These are phyloP conservation scores for Panthera uncia DNA, from an alignment of 2,113 vertebrate species.

Conservation along the genomic window DNA sequence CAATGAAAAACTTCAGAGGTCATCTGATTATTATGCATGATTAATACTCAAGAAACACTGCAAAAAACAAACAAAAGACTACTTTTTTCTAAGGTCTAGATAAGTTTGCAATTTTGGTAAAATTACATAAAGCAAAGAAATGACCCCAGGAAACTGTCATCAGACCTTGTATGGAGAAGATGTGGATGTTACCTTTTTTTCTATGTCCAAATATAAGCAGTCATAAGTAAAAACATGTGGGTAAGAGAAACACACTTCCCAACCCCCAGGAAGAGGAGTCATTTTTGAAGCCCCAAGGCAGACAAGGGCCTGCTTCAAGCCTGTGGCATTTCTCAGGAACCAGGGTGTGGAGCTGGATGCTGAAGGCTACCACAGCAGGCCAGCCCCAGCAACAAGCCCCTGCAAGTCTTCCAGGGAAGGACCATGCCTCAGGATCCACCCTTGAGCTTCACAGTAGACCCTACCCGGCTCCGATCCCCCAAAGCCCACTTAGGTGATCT, in stretches of 20 bases:
- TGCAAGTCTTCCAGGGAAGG: not conserved
- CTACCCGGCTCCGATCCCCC: not conserved
- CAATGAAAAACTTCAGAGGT: not conserved
- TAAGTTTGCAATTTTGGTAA: not conserved
- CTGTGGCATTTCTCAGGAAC: not conserved
- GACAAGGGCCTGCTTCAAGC: not conserved
- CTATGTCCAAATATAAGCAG: not conserved
- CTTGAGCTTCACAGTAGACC: not conserved
- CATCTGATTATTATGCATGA: not conserved
- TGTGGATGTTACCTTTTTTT: not conserved
- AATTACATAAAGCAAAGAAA: not conserved
- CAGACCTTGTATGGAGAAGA: not conserved
- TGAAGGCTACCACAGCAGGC: not conserved
- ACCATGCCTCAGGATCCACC: not conserved
- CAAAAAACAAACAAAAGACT: rapidly evolving
- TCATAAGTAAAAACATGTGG: not conserved
- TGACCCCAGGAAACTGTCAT: not conserved
- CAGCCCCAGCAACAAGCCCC: not conserved
- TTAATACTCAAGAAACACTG: not conserved
- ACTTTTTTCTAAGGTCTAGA: not conserved
- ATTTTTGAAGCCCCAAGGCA: too few relatives aligned
- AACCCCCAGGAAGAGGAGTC: not conserved
- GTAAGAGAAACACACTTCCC: not conserved
- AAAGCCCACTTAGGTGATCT: not conserved
- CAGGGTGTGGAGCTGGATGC: rapidly evolving